Percentiles rank a stretch among this genome's conserved stretches.
Evolutionary conservation across 2,797 vertebrate genomes (phyloP).

Genomic region (Lutjanus campechanus): DNA sequence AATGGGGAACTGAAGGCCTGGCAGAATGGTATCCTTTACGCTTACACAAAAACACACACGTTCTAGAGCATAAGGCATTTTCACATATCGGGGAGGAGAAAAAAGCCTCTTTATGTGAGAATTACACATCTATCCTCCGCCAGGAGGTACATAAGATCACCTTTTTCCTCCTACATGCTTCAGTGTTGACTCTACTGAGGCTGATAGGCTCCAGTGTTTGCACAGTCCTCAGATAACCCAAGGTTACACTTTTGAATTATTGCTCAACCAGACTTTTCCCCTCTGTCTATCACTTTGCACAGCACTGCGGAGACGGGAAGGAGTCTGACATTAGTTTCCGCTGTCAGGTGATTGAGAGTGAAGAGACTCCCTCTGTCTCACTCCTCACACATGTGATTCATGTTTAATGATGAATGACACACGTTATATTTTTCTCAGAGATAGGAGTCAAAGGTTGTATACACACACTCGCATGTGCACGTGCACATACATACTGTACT

Average conservation of each 20-base stretch:
- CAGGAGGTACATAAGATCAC: conserved; percentile 52
- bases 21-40: conserved; percentile 11
- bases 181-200: conserved; percentile 58
- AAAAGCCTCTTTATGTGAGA: conserved; percentile 36
- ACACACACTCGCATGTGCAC: no score
- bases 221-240: conserved; percentile 53
- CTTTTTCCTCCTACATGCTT: conserved; percentile 39
- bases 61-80: conserved; percentile 28
- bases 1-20: conserved; percentile 20
- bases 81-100: neutral
- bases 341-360: conserved; percentile 43
- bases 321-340: conserved; percentile 43
- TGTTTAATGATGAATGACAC: conserved; percentile 51
- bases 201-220: conserved; percentile 62
- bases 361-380: conserved; percentile 23
- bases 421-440: conserved; percentile 11
- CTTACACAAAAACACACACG: conserved; percentile 2
- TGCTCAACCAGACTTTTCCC: conserved; percentile 41
- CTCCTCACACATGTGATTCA: conserved; percentile 33
- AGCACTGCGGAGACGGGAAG: conserved; percentile 27
- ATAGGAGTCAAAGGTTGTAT: conserved; percentile 15
- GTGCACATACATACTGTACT: neutral
- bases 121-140: conserved; percentile 20
- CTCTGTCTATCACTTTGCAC: conserved; percentile 43
- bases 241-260: conserved; percentile 69